A percentile compares a stretch with the other conserved stretches of the same genome.
Conservation (phyloP, 2,888 invertebrate genomes). For the Dolichomitus sp. region DNA sequence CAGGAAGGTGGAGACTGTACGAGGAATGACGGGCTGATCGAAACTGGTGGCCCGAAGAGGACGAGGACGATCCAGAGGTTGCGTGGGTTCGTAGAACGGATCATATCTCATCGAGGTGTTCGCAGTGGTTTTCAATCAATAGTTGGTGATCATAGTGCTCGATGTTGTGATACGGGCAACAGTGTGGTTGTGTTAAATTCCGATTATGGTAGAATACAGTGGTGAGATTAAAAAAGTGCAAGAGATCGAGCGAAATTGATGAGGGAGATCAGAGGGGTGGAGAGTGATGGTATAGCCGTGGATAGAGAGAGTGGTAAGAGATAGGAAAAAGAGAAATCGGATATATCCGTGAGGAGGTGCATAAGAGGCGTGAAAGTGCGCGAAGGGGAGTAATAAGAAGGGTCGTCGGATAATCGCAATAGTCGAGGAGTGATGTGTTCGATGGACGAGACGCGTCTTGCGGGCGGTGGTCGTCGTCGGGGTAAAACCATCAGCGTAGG, state of each 20-base stretch:
- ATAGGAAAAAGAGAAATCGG: neutral
- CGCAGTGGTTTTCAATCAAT: neutral
- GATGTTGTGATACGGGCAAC: conserved; percentile 1
- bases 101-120: neutral
- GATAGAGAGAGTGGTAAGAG: neutral
- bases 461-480: conserved; percentile 84
- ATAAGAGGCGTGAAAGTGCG: conserved; percentile 35
- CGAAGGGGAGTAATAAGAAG: conserved; percentile 54
- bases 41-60: conserved; percentile 16
- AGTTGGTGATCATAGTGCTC: conserved; percentile 4
- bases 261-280: conserved; percentile 56
- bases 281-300: conserved; percentile 8
- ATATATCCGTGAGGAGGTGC: neutral
- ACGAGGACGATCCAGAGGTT: conserved; percentile 17
- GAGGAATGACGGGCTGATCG: conserved; percentile 39
- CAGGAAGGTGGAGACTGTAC: conserved; percentile 22
- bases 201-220: conserved; percentile 10
- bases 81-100: conserved; percentile 4
- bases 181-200: conserved; percentile 24
- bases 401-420: conserved; percentile 67
- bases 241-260: conserved; percentile 36
- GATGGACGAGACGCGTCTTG: conserved; percentile 84
- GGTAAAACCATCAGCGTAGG: conserved; percentile 70
- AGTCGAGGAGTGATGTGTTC: conserved; percentile 83
- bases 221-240: conserved; percentile 34